Conservation (phyloP, 2,888 invertebrate genomes). For the Napeogenes sylphis region DNA sequence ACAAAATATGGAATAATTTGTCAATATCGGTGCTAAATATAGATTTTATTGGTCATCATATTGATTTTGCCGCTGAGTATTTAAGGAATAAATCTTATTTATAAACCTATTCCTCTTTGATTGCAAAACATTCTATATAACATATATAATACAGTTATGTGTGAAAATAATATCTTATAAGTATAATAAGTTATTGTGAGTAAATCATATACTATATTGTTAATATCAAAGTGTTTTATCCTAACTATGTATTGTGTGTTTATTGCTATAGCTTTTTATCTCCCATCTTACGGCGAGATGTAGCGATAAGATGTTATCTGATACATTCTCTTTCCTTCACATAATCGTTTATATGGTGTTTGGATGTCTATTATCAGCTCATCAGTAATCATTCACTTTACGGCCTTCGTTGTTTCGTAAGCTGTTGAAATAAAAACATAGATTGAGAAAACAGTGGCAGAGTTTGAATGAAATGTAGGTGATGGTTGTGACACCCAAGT, state of each 20-base stretch:
- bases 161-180: too few species aligned
- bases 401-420: constrained; percentile 16
- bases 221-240: constrained; percentile 53
- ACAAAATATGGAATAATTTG: constrained; percentile 31
- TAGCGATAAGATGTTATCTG: constrained; percentile 21
- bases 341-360: constrained; percentile 13
- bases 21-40: constrained; percentile 12
- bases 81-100: constrained; percentile 15
- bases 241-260: constrained; percentile 25
- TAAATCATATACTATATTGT: constrained; percentile 39
- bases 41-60: constrained; percentile 17
- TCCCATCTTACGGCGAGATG: constrained; percentile 19
- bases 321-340: constrained; percentile 6
- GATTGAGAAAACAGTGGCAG: constrained; percentile 21
- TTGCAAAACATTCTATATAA: neutral
- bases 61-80: constrained; percentile 7
- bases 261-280: constrained; percentile 31
- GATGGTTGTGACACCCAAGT: constrained; percentile 49
- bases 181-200: constrained; percentile 51
- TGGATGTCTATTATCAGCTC: constrained; percentile 9
- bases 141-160: constrained; percentile 17
- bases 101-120: neutral
- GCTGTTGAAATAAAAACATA: constrained; percentile 5
- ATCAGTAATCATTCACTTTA: constrained; percentile 11
- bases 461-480: constrained; percentile 36